Conservation (phyloP, 2,113 vertebrate species). For the Poeciliopsis prolifica region DNA sequence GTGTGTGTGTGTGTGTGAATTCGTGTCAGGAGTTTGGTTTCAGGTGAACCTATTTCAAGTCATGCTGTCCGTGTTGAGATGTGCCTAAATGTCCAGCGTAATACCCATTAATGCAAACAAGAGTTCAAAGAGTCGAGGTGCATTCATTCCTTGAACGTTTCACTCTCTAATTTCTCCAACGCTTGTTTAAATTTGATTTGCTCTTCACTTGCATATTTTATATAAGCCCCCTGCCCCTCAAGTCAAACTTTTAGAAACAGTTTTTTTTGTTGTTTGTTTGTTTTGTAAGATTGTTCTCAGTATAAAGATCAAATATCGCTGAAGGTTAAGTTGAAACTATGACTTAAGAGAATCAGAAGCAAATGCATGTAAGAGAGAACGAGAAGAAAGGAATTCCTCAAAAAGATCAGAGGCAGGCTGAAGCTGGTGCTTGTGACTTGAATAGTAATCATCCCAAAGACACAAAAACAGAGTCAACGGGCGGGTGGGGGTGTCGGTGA, state of each 20-base stretch:
- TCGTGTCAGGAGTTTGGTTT: conserved; percentile 21
- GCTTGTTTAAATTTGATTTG: neutral
- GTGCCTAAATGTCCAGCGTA: conserved; percentile 7
- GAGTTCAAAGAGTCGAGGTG: neutral
- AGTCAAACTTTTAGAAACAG: neutral
- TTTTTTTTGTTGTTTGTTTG: neutral
- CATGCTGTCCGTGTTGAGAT: neutral
- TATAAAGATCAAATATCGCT: conserved; percentile 27
- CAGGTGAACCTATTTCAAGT: conserved; percentile 24
- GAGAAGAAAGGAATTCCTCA: conserved; percentile 32
- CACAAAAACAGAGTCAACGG: conserved; percentile 36
- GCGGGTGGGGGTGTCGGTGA: conserved; percentile 1
- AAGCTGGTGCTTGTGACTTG: conserved; percentile 46
- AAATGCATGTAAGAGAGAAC: conserved; percentile 13
- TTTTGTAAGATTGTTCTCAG: neutral
- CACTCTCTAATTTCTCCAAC: neutral
- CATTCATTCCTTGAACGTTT: neutral
- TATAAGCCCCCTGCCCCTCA: neutral
- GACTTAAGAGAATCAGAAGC: conserved; percentile 21
- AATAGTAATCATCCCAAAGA: conserved; percentile 58
- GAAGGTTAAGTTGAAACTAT: conserved; percentile 5
- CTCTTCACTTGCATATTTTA: neutral
- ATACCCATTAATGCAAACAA: neutral
- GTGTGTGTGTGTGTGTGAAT: conserved; percentile 18
- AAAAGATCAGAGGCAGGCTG: conserved; percentile 58